A percentile compares a stretch with the other conserved stretches of the same genome.
phyloP scores from a whole-genome alignment of 2,113 vertebrate species.

The Guaruba guarouba region DNA sequence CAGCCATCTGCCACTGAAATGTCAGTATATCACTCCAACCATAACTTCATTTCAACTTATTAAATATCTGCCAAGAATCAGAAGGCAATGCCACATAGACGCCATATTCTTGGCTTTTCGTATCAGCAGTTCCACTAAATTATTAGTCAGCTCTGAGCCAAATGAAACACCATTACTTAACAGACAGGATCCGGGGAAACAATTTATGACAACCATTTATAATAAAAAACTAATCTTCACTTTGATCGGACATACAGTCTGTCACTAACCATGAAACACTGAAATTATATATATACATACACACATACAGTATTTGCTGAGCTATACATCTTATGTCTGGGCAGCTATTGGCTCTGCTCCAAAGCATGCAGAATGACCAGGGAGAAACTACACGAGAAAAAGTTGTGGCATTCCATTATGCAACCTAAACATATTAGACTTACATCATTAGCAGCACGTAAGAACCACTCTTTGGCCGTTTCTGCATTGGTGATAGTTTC shows the following conservation, averaged over 20 bases:
- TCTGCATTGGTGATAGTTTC: constrained; percentile 99
- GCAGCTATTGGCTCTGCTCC: background rate
- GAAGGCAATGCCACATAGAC: background rate
- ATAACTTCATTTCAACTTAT: background rate
- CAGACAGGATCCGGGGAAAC: background rate
- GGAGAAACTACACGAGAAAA: background rate
- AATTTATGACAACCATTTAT: background rate
- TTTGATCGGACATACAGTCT: background rate
- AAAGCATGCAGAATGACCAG: background rate
- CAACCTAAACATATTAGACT: constrained; percentile 49
- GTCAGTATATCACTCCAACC: background rate
- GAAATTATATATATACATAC: background rate
- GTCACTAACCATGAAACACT: background rate
- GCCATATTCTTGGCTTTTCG: background rate
- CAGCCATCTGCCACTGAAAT: background rate
- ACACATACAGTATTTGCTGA: background rate
- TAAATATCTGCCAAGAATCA: background rate
- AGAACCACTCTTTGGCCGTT: constrained; percentile 94
- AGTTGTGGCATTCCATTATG: background rate
- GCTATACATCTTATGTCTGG: background rate
- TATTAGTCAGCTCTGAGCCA: background rate
- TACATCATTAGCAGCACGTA: constrained; percentile 85
- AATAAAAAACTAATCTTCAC: background rate
- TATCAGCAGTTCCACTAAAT: background rate
- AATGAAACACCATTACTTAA: background rate